Conservation (phyloP, 2,797 vertebrate genomes). For the Novumbra hubbsi region DNA sequence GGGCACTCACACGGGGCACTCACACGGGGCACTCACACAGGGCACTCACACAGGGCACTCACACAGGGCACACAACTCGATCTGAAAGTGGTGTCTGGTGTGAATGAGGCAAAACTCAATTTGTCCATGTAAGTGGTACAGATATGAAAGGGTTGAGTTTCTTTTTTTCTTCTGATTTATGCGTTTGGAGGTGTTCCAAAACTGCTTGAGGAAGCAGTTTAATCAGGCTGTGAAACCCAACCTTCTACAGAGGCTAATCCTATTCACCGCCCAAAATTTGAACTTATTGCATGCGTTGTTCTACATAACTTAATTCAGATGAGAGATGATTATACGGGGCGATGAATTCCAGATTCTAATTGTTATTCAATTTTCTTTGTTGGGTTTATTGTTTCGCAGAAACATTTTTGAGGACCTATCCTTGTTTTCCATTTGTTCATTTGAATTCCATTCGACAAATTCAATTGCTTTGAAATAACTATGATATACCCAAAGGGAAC, state of each 20-base stretch:
- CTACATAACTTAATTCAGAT: neutral
- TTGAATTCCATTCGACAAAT: neutral
- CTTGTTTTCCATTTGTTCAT: neutral
- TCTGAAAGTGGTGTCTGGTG: neutral
- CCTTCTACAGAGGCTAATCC: slow-evolving; percentile 19
- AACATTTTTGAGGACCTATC: neutral
- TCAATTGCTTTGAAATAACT: neutral
- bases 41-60: too few relatives aligned
- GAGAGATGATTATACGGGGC: neutral
- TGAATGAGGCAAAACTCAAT: slow-evolving; percentile 36
- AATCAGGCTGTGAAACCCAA: slow-evolving; percentile 24
- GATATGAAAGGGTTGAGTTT: slow-evolving; percentile 44
- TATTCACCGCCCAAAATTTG: neutral
- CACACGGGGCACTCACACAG: too few relatives aligned
- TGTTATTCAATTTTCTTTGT: neutral
- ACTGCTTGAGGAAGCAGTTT: slow-evolving; percentile 26
- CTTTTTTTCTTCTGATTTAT: slow-evolving; percentile 25
- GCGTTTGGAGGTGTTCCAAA: slow-evolving; percentile 29
- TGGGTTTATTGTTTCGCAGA: neutral
- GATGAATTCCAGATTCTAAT: neutral
- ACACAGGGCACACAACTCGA: too few relatives aligned
- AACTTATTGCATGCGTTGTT: slow-evolving; percentile 5
- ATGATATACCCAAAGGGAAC: neutral
- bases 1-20: too few relatives aligned
- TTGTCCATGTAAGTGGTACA: slow-evolving; percentile 47